phyloP scores from a whole-genome alignment of 2,797 vertebrate genomes.

The Melanotaenia boesemani region DNA sequence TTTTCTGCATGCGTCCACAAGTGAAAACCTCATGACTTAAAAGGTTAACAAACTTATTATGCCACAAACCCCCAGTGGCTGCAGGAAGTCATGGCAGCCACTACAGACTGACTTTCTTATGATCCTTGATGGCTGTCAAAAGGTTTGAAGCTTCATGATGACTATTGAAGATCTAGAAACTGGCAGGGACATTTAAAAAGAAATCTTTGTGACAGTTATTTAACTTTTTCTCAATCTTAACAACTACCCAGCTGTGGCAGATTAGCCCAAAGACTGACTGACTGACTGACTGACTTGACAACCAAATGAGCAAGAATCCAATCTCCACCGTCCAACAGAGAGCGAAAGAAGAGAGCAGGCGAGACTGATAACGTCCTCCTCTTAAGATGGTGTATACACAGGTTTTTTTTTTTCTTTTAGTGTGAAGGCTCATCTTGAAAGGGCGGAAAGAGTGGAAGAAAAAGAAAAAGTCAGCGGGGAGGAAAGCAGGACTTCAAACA shows the following conservation, averaged over 20 bases:
- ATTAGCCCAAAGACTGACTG: slow-evolving; percentile 10
- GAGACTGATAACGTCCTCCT: slow-evolving; percentile 42
- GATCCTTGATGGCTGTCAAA: neutral
- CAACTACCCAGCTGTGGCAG: neutral
- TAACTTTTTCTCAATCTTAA: neutral
- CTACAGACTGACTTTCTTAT: neutral
- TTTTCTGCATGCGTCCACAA: neutral
- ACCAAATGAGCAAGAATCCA: slow-evolving; percentile 5
- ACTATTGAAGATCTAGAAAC: neutral
- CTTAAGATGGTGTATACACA: slow-evolving; percentile 20
- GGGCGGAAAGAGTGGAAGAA: neutral
- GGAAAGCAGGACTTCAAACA: slow-evolving; percentile 62
- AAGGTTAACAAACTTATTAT: neutral
- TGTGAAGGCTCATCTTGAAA: slow-evolving; percentile 52
- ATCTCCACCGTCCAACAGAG: slow-evolving; percentile 36
- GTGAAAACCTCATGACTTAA: neutral
- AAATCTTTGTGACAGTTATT: neutral
- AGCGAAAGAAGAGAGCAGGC: slow-evolving; percentile 20
- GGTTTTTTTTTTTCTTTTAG: slow-evolving; percentile 16
- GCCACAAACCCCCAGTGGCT: slow-evolving; percentile 10
- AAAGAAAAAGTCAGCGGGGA: slow-evolving; percentile 32
- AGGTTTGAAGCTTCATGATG: neutral
- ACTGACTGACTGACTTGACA: slow-evolving; percentile 28
- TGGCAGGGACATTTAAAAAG: neutral
- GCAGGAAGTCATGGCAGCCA: neutral